Evolutionary conservation across 2,888 invertebrate species (phyloP).

Genomic region (Eledone cirrhosa): DNA sequence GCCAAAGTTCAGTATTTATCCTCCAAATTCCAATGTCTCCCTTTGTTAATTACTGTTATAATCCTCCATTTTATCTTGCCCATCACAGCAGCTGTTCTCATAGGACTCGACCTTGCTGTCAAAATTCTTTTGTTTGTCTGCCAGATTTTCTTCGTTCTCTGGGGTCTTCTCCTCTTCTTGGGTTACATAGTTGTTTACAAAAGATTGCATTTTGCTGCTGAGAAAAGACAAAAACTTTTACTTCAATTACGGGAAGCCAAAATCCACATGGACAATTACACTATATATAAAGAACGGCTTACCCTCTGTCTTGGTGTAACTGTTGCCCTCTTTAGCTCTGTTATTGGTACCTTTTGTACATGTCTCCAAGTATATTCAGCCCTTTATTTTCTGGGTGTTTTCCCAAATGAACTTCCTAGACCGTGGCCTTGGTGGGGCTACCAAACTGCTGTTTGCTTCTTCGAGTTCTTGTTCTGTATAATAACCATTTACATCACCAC

Average conservation of each 20-base stretch:
- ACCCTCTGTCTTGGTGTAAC: conserved; percentile 85
- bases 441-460: conserved; percentile 83
- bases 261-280: conserved; percentile 30
- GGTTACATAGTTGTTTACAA: conserved; percentile 75
- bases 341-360: conserved; percentile 84
- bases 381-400: conserved; percentile 72
- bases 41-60: conserved; percentile 81
- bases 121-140: conserved; percentile 70
- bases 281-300: conserved; percentile 61
- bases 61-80: conserved; percentile 82
- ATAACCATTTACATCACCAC: conserved; percentile 86
- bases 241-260: conserved; percentile 22
- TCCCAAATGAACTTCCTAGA: conserved; percentile 65
- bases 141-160: conserved; percentile 82
- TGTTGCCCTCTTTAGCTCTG: conserved; percentile 85
- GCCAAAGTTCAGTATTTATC: conserved; percentile 70
- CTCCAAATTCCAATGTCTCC: conserved; percentile 76
- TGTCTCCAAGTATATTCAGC: conserved; percentile 85
- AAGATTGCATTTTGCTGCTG: conserved; percentile 57
- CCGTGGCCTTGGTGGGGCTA: conserved; percentile 92
- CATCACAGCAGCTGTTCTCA: conserved; percentile 79
- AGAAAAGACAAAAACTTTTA: conserved; percentile 60
- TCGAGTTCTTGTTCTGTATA: conserved; percentile 88
- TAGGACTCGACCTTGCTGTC: conserved; percentile 53
- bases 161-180: conserved; percentile 83